phyloP scores from a whole-genome alignment of 2,113 vertebrate species.

The Platysternon megacephalum region DNA sequence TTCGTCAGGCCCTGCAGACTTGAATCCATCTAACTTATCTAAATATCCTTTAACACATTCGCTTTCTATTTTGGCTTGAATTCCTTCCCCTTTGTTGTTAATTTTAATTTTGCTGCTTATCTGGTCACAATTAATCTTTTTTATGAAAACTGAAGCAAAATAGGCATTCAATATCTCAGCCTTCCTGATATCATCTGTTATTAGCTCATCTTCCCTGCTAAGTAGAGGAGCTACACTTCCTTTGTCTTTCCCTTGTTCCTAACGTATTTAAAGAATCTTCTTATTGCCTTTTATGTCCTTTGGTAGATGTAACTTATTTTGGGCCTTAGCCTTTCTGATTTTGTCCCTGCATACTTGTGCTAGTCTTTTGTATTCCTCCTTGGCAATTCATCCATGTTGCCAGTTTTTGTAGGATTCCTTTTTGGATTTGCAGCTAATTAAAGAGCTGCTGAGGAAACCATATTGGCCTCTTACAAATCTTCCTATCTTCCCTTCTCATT shows the following conservation, averaged over 20 bases:
- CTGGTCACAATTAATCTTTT: not conserved
- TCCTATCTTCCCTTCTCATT: not conserved
- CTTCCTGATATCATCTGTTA: not conserved
- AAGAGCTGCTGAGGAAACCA: too few relatives aligned
- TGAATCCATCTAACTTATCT: not conserved
- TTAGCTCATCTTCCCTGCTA: not conserved
- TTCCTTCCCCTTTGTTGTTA: not conserved
- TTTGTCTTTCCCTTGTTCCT: not conserved
- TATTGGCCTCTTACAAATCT: not conserved
- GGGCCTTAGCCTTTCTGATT: not conserved
- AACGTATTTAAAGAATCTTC: not conserved
- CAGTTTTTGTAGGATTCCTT: too few relatives aligned
- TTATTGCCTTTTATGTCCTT: not conserved
- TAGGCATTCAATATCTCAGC: not conserved
- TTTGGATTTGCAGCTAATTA: too few relatives aligned
- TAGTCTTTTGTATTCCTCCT: not conserved
- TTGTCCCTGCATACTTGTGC: not conserved
- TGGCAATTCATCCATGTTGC: not conserved
- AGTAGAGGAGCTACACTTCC: not conserved
- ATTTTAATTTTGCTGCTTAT: not conserved
- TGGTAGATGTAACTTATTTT: not conserved
- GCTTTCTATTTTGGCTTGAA: not conserved
- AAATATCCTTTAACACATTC: not conserved
- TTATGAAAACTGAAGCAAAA: not conserved
- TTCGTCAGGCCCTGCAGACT: not conserved